These are phyloP conservation scores for Pteronura brasiliensis DNA, from an alignment of 2,113 vertebrate species.

Conservation along the genomic window DNA sequence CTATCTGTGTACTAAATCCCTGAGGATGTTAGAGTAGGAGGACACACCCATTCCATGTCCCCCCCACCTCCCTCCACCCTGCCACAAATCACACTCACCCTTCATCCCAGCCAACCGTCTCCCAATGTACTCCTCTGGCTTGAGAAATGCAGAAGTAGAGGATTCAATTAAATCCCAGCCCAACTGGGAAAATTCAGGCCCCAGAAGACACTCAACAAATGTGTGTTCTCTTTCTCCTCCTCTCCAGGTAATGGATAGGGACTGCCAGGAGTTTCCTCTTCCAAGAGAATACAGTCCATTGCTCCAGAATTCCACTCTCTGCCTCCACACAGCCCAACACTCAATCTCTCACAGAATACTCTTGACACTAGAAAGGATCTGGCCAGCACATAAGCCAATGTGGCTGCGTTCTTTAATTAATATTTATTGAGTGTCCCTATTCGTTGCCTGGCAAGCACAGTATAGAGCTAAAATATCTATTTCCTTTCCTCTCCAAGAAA, in stretches of 20 bases:
- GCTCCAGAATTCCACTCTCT: background rate
- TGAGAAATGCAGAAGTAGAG: background rate
- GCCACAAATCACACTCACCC: background rate
- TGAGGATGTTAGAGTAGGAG: background rate
- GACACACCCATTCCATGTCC: background rate
- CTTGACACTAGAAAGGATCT: background rate
- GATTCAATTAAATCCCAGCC: background rate
- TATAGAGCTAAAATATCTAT: slow-evolving; percentile 14
- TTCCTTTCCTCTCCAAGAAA: slow-evolving; percentile 47
- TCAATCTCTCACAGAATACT: background rate
- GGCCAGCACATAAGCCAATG: background rate
- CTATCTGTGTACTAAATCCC: background rate
- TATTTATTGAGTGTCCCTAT: slow-evolving; percentile 57
- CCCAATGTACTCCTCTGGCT: background rate
- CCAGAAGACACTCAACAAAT: background rate
- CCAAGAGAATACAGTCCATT: background rate
- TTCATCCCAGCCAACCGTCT: background rate
- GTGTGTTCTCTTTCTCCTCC: background rate
- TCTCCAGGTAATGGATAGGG: background rate
- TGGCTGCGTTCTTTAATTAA: slow-evolving; percentile 45
- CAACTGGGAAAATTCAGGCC: background rate
- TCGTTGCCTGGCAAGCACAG: slow-evolving; percentile 26
- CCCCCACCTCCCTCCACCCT: background rate
- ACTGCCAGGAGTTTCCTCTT: background rate
- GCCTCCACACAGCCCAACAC: background rate